Evolutionary conservation across 2,888 invertebrate genomes (phyloP), one percentile per base, ranked within the genome.

Genomic region (Chelonus formosanus): DNA sequence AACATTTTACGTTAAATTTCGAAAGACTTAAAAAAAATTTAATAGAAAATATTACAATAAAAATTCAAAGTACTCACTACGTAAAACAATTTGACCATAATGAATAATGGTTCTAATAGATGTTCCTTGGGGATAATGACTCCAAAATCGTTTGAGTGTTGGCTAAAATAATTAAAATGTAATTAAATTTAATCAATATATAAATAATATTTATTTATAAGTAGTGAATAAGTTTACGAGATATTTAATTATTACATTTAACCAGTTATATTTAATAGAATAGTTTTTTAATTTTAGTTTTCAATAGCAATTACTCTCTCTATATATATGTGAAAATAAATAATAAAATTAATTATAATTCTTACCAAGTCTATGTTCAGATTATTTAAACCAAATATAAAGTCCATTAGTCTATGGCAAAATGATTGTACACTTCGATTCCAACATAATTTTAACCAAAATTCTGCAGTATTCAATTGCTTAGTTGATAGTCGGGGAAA

Each of bases 61-160:
- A n/a, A 44, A 54, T 36, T 48, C 50, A 63, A 5, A 43, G 45
- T 57, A 67, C 70, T 74, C 65, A 80, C 80, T 75, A 54, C 74
- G 76, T n/a, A 75, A 65, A 50, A 76, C 72, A 68, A 76, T 77
- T 73, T 80, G 80, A n/a, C 76, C 70, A 63, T 75, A 79, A 67
- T 80, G 80, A 50, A 76, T 59, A 34, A 80, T 34, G 31, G 78
- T 77, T 34, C 78, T 75, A 3, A 79, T 48, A 0, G 79, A 80
- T 10, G 80, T 77, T 52, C 80, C 79, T 71, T 78, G 79, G 10
- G 79, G 79, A 63, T 76, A 79, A 64, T 79, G 79, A 48, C 74
- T 71, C 65, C 78, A 61, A 56, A 76, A 60, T 47, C 70, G 75
- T 6, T 72, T 69, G 31, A 80, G 66, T 65, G 75, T 71, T 10